Evolutionary conservation across 2,888 invertebrate genomes (phyloP).

Genomic region (Rhamphomyia laevipes): DNA sequence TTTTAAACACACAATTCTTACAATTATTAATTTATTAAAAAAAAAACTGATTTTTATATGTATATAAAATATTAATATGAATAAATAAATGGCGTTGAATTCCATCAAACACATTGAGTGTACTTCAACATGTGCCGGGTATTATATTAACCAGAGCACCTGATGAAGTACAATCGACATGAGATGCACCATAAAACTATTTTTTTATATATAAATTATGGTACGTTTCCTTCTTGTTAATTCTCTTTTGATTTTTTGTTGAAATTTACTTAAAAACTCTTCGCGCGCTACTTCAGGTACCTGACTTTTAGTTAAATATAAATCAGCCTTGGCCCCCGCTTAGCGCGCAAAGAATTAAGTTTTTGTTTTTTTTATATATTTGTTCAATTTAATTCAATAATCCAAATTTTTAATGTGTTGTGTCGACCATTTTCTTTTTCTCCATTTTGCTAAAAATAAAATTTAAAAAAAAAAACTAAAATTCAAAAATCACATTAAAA

Average conservation of each 20-base stretch:
- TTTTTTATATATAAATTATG: neutral
- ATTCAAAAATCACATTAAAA: too few species aligned
- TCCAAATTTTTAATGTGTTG: too few species aligned
- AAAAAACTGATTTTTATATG: too few species aligned
- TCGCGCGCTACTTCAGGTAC: conserved; percentile 99
- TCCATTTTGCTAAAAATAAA: conserved; percentile 2
- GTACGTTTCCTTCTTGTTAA: too few species aligned
- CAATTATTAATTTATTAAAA: too few species aligned
- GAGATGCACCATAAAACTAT: conserved; percentile 51
- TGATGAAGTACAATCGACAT: conserved; percentile 99
- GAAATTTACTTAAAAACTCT: conserved; percentile 36
- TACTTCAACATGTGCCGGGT: conserved; percentile 99
- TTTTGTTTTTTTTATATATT: neutral
- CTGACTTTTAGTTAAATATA: conserved; percentile 60
- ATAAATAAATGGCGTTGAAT: conserved; percentile 1
- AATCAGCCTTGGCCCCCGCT: conserved; percentile 74
- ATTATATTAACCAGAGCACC: conserved; percentile 86
- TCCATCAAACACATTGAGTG: conserved; percentile 80
- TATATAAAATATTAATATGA: too few species aligned
- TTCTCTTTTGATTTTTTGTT: neutral
- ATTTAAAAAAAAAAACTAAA: too few species aligned
- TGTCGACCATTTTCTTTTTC: too few species aligned
- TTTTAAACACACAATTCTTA: too few species aligned
- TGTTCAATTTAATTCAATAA: neutral
- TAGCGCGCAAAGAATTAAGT: conserved; percentile 65